phyloP scores from a whole-genome alignment of 2,888 invertebrate genomes.

The Ophion ellenae region DNA sequence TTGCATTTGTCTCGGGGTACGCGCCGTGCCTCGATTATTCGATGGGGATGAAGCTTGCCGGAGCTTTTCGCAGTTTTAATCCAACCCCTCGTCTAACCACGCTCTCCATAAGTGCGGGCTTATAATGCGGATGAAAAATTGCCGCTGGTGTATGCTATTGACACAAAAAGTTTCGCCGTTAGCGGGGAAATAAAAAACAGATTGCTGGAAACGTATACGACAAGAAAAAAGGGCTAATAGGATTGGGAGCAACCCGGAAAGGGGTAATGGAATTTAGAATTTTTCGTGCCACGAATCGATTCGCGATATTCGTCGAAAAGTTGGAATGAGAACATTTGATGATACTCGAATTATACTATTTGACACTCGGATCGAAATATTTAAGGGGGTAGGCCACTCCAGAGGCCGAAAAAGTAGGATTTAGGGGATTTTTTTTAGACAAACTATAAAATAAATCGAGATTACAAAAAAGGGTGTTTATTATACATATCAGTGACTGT shows the following conservation, averaged over 20 bases:
- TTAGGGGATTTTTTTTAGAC: too few species aligned
- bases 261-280: too few species aligned
- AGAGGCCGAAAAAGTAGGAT: too few species aligned
- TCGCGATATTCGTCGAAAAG: too few species aligned
- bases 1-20: constrained; percentile 43
- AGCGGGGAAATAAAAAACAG: not conserved
- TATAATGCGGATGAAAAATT: constrained; percentile 1
- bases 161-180: constrained; percentile 37
- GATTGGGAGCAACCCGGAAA: not conserved
- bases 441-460: too few species aligned
- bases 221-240: constrained; percentile 3
- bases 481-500: too few species aligned
- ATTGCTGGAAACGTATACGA: not conserved
- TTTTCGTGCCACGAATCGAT: too few species aligned
- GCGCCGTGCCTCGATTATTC: constrained; percentile 69
- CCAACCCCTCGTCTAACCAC: constrained; percentile 16
- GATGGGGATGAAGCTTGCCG: constrained; percentile 53
- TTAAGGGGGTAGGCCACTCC: too few species aligned
- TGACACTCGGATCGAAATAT: too few species aligned
- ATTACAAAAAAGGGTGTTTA: too few species aligned
- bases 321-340: too few species aligned
- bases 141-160: not conserved
- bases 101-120: not conserved
- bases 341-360: too few species aligned
- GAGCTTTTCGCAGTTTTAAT: constrained; percentile 70